phyloP scores from a whole-genome alignment of 2,797 vertebrate genomes.

The Diceros bicornis region DNA sequence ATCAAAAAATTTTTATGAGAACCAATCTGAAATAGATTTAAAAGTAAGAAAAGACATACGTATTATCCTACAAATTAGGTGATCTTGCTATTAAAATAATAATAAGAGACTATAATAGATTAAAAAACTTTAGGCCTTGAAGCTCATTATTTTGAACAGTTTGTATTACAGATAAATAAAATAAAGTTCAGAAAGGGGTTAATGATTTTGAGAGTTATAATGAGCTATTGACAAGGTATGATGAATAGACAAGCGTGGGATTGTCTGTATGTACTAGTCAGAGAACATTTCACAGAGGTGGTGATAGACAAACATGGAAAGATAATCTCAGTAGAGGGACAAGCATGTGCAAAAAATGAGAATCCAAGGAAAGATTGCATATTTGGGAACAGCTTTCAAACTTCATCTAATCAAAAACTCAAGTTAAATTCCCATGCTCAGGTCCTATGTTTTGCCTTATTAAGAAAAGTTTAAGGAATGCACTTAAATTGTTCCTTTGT shows the following conservation, averaged over 20 bases:
- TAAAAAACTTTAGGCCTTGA: neutral
- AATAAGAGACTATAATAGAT: neutral
- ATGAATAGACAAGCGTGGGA: neutral
- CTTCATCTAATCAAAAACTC: neutral
- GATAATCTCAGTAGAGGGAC: neutral
- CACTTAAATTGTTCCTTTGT: neutral
- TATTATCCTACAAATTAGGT: neutral
- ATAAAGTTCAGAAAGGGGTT: neutral
- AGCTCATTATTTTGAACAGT: neutral
- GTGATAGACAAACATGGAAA: accelerated
- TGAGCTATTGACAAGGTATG: neutral
- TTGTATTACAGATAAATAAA: neutral
- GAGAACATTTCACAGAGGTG: neutral
- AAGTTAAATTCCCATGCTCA: neutral
- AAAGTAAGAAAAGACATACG: neutral
- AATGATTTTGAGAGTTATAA: neutral
- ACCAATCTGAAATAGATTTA: neutral
- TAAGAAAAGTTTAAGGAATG: neutral
- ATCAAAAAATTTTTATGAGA: constrained; percentile 52
- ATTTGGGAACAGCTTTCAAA: neutral
- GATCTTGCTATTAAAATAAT: neutral
- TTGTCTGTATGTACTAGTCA: neutral
- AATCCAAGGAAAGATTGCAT: neutral
- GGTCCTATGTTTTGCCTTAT: neutral
- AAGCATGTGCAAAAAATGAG: no score